phyloP scores from a whole-genome alignment of 2,113 vertebrate species.

The Ciconia boyciana region DNA sequence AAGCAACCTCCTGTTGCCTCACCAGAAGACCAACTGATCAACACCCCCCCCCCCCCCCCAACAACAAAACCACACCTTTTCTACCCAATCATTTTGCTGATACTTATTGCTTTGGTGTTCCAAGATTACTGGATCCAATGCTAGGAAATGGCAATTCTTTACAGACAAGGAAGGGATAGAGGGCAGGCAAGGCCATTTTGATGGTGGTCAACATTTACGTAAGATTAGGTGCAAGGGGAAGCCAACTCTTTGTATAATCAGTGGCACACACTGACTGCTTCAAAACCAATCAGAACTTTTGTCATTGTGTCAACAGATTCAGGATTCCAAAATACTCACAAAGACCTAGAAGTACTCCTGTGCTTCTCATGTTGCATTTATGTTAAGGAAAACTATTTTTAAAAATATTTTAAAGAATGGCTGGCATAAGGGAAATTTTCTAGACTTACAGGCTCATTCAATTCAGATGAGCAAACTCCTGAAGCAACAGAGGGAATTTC shows the following conservation, averaged over 20 bases:
- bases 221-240: neutral
- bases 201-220: neutral
- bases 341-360: neutral
- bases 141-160: neutral
- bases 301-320: neutral
- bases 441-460: constrained; percentile 49
- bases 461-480: neutral
- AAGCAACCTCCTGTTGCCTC: neutral
- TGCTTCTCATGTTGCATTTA: neutral
- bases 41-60: neutral
- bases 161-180: neutral
- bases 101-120: neutral
- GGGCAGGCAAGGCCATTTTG: neutral
- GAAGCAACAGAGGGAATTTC: neutral
- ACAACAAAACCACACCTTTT: neutral
- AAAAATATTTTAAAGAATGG: neutral
- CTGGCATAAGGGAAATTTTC: neutral
- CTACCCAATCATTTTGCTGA: neutral
- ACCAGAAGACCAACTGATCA: neutral
- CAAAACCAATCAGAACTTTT: neutral
- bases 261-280: neutral
- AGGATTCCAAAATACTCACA: neutral
- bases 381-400: neutral
- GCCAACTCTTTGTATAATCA: neutral
- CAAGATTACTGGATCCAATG: neutral